A percentile compares a stretch with the other conserved stretches of the same genome.
phyloP scores from a whole-genome alignment of 2,888 invertebrate species.

The Nymphalis urticae region DNA sequence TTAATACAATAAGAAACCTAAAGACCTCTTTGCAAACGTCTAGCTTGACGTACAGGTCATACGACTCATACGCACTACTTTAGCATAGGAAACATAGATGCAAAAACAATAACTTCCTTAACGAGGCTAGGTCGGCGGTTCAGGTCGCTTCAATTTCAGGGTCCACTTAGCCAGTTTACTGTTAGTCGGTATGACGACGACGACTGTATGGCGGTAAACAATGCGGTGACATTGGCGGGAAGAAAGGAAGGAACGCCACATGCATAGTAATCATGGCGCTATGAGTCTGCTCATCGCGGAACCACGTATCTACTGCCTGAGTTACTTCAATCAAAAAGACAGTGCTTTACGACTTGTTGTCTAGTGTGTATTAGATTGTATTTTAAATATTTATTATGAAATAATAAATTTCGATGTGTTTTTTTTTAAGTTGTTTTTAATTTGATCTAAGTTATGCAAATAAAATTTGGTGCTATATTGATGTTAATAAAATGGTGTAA shows the following conservation, averaged over 20 bases:
- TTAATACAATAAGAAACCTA: too few species aligned
- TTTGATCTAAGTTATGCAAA: not conserved
- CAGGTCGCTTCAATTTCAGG: constrained; percentile 74
- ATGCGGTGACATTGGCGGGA: constrained; percentile 77
- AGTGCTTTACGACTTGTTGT: constrained; percentile 25
- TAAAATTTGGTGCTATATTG: not conserved
- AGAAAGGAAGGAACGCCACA: constrained; percentile 74
- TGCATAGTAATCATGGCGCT: constrained; percentile 70
- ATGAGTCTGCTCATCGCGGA: constrained; percentile 46
- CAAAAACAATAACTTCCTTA: constrained; percentile 43
- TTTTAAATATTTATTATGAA: not conserved
- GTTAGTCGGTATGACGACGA: constrained; percentile 62
- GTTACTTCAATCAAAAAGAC: constrained; percentile 40
- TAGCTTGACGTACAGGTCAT: too few species aligned
- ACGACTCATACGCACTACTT: too few species aligned
- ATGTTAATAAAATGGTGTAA: not conserved
- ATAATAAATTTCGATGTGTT: not conserved
- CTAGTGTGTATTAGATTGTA: constrained; percentile 21
- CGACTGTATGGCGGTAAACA: constrained; percentile 61
- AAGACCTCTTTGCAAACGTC: too few species aligned
- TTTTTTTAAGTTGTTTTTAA: not conserved
- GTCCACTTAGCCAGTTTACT: constrained; percentile 71
- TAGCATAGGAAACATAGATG: not conserved
- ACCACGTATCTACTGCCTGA: constrained; percentile 42
- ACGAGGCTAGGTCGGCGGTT: constrained; percentile 54